Evolutionary conservation across 2,113 vertebrate species (phyloP), one percentile per base, ranked within the genome.

Genomic region (Eolophus roseicapilla): DNA sequence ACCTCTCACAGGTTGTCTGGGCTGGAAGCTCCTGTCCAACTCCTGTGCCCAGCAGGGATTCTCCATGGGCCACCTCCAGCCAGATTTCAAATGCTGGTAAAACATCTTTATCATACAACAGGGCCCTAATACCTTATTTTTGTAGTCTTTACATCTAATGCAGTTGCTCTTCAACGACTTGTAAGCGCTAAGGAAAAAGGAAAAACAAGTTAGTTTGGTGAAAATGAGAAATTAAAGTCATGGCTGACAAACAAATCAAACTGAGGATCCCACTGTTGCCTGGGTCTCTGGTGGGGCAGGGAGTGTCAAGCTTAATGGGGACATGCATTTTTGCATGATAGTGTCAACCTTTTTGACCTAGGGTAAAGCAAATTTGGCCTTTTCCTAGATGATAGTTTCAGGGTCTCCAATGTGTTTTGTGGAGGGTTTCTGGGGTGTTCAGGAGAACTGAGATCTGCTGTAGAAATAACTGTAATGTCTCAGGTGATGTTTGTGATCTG

Each of bases 331-430:
- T 82, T 77, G 27, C 2, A 7, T 10, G 6, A 43, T 25, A n/a
- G 7, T 60, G 39, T 27, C 53, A 74, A n/a, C 2, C 8, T 64
- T 79, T 93, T 75, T 49, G 29, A 52, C 4, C 10, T 28, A 43
- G 3, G 7, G 9, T 33, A 77, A 70, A 70, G 16, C 11, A 68
- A 14, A 41, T 63, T 43, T 37, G 4, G 17, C 14, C 16, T 43
- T 81, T 90, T 50, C 33, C 60, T 15, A 68, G 27, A 11, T 8
- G 1, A 41, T 10, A 46, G 28, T 67, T 96, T 82, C 35, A 41
- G 18, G 0, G 0, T 67, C 53, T 90, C 43, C 59, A 12, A 15
- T 1, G 0, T 17, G 15, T 31, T 86, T 64, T 67, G 7, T 24
- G 29, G 19, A 16, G 18, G 6, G 2, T 57, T 89, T 82, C 59